Conservation (phyloP, 2,888 invertebrate genomes). For the Metellina segmentata region DNA sequence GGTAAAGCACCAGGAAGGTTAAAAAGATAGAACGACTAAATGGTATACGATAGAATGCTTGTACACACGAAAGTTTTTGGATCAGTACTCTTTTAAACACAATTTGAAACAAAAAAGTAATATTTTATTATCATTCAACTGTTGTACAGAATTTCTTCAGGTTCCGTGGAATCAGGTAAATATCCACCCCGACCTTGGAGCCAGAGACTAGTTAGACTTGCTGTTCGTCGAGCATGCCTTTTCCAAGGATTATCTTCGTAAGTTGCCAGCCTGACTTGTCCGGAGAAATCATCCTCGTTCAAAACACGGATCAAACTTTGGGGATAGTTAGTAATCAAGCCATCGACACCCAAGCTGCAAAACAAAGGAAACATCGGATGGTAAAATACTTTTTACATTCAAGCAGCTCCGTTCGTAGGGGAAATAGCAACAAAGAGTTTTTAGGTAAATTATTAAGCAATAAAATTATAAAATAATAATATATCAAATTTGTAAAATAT, state of each 20-base stretch:
- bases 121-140: background rate
- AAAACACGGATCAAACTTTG: conserved; percentile 56
- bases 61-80: too few species aligned
- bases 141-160: conserved; percentile 53
- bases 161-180: background rate
- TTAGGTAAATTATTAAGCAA: too few species aligned
- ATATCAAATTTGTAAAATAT: too few species aligned
- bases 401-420: too few species aligned
- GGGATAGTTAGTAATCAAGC: conserved; percentile 76
- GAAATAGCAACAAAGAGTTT: too few species aligned
- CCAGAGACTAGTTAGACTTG: background rate
- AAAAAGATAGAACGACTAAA: too few species aligned
- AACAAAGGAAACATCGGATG: background rate
- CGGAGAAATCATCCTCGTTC: conserved; percentile 35
- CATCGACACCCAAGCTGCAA: conserved; percentile 71
- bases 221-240: background rate
- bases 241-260: conserved; percentile 70
- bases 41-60: too few species aligned
- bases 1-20: too few species aligned
- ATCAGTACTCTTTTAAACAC: too few species aligned
- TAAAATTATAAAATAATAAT: too few species aligned
- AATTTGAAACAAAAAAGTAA: too few species aligned
- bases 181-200: background rate
- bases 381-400: background rate
- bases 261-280: conserved; percentile 56